Base-by-base conservation (phyloP, 2,797 vertebrate genomes). In the Enoplosus armatus region DNA sequence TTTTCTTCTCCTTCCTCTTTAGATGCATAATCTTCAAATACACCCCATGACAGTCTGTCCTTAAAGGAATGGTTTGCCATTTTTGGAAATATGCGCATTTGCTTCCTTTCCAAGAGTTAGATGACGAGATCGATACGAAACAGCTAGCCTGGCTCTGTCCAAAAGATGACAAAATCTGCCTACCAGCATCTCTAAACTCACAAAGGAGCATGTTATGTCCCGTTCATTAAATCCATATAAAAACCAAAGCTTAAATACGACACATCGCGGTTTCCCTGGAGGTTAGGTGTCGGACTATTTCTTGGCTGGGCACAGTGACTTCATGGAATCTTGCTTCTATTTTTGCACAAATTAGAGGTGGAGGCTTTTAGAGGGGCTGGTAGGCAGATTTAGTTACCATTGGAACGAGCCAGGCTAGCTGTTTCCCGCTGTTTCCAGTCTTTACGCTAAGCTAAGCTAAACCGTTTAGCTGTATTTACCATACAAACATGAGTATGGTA, bases 31-130 rank as follows among this genome's bases (percentile, higher is more conserved):
- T 66, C 54, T 51, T 29, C 9, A 24, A 31, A 59, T 8, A 31
- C 20, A 61, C 2, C n/a, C 18, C 12, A 37, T 3, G 37, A 35
- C 29, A 54, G 39, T 35, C 12, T 66, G 22, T 41, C 31, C 37
- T 79, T 47, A 47, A 47, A 66, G n/a, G 16, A 41, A 50, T 20
- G 18, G 14, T 41, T 58, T n/a, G 8, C 29, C 18, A 29, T n/a
- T n/a, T 69, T 51, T 26, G 8, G 43, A 62, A 77, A 67, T 33
- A 24, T 24, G 15, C 27, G 16, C 16, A 45, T 58, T 70, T 70
- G 15, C 15, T 48, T 50, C 24, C 3, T 63, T 31, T 35, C 51
- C 20, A 63, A 56, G 31, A 58, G 24, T 45, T 41, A 18, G 6
- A 66, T 31, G 54, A 41, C 8, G 37, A 26, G 48, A 41, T 62